Evolutionary conservation across 2,113 vertebrate species (phyloP).

Genomic region (Addax nasomaculatus): DNA sequence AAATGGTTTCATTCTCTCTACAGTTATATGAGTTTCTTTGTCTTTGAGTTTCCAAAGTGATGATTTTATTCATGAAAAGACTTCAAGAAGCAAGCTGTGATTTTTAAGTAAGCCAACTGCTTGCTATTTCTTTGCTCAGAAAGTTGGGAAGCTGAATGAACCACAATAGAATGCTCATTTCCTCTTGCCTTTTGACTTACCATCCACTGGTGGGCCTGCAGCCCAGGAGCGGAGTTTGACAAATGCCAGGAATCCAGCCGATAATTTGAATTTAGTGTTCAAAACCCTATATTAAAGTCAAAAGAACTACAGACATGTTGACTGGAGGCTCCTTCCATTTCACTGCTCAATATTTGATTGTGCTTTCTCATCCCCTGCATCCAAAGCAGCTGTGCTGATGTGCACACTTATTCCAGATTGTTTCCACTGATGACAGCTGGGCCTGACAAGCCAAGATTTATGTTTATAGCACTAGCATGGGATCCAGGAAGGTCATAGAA

Average conservation of each 20-base stretch:
- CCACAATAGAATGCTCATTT: background rate
- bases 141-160: background rate
- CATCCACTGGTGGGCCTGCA: background rate
- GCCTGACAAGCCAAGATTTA: background rate
- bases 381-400: background rate
- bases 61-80: slow-evolving; percentile 34
- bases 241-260: background rate
- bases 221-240: background rate
- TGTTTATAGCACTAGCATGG: background rate
- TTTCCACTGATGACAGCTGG: background rate
- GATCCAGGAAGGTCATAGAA: background rate
- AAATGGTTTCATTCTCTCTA: background rate
- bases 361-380: background rate
- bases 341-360: background rate
- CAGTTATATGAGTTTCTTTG: background rate
- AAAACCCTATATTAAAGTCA: background rate
- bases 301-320: background rate
- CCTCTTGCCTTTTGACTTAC: background rate
- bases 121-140: background rate
- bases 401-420: background rate
- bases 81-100: background rate
- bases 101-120: background rate
- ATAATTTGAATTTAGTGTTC: background rate
- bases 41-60: background rate
- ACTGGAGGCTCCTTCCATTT: background rate